Percentiles rank a stretch among this genome's conserved stretches.
Conservation (phyloP, 92 coral and sea anemone genomes). For the Zoanthus gigantus region DNA sequence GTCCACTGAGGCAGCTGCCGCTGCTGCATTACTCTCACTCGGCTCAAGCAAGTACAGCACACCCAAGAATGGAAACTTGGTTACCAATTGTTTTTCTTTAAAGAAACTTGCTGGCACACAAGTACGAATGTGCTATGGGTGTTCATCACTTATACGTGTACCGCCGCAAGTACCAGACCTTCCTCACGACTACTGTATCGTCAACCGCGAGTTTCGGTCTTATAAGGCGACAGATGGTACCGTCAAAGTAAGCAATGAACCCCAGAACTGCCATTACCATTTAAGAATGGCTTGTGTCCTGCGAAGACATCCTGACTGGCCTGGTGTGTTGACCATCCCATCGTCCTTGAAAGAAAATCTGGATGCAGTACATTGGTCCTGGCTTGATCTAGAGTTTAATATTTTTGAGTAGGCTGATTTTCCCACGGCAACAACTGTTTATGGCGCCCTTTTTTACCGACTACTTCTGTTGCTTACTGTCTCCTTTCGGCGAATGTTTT, state of each 20-base stretch:
- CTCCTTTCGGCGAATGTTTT: too few species aligned
- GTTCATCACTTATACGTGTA: conserved; percentile 21
- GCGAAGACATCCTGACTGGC: conserved; percentile 41
- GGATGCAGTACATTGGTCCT: too few species aligned
- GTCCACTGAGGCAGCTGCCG: not conserved
- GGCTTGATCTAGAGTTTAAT: too few species aligned
- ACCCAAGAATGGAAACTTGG: not conserved
- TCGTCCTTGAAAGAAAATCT: too few species aligned
- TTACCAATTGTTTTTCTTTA: conserved; percentile 14
- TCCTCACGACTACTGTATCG: conserved; percentile 20
- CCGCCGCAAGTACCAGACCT: conserved; percentile 42
- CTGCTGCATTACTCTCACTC: not conserved
- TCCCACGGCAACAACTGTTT: too few species aligned
- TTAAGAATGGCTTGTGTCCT: conserved; percentile 22
- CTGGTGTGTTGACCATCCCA: too few species aligned
- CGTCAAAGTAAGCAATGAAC: conserved; percentile 51
- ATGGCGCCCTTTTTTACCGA: too few species aligned
- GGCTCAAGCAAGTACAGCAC: not conserved
- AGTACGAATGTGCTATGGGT: conserved; percentile 21
- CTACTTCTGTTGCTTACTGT: too few species aligned
- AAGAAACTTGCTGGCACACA: conserved; percentile 39
- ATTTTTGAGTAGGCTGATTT: too few species aligned
- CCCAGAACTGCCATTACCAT: conserved; percentile 64
- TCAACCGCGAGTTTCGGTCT: conserved; percentile 29
- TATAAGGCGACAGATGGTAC: conserved; percentile 56